Evolutionary conservation across 2,797 vertebrate genomes (phyloP).

Genomic region (Discoglossus pictus): DNA sequence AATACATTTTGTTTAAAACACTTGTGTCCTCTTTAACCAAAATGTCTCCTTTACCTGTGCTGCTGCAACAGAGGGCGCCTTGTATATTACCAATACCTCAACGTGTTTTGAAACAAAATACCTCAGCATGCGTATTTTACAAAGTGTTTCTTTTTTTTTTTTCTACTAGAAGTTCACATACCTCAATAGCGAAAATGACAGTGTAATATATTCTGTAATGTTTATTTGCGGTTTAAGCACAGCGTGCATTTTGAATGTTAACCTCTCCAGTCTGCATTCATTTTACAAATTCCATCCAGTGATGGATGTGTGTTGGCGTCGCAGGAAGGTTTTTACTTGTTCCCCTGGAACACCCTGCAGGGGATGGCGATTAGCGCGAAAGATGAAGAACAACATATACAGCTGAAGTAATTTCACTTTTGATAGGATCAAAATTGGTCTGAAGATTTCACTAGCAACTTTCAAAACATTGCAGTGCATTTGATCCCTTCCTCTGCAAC

Average conservation of each 20-base stretch:
- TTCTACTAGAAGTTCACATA: constrained; percentile 24
- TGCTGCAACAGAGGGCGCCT: constrained; percentile 72
- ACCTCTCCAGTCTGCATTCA: constrained; percentile 1
- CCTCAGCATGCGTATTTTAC: constrained; percentile 60
- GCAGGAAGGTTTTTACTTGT: constrained; percentile 18
- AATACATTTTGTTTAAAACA: constrained; percentile 26
- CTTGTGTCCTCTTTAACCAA: constrained; percentile 44
- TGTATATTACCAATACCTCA: constrained; percentile 72
- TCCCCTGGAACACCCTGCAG: constrained; percentile 22
- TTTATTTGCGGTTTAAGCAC: constrained; percentile 11
- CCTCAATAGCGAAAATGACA: constrained; percentile 31
- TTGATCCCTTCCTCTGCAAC: no score
- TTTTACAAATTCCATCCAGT: constrained; percentile 23
- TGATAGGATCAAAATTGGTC: no score
- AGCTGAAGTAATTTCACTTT: constrained; percentile 16
- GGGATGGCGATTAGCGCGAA: not conserved
- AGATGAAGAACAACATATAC: constrained; percentile 28
- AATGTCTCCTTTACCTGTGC: constrained; percentile 53
- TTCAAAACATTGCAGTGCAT: no score
- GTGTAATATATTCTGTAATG: constrained; percentile 5
- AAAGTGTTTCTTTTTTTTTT: constrained; percentile 44
- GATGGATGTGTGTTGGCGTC: constrained; percentile 1
- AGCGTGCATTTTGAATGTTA: constrained; percentile 14
- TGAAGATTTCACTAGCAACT: no score
- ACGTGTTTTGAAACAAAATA: constrained; percentile 56